phyloP scores from a whole-genome alignment of 2,888 invertebrate genomes.

The Enchytraeus crypticus region DNA sequence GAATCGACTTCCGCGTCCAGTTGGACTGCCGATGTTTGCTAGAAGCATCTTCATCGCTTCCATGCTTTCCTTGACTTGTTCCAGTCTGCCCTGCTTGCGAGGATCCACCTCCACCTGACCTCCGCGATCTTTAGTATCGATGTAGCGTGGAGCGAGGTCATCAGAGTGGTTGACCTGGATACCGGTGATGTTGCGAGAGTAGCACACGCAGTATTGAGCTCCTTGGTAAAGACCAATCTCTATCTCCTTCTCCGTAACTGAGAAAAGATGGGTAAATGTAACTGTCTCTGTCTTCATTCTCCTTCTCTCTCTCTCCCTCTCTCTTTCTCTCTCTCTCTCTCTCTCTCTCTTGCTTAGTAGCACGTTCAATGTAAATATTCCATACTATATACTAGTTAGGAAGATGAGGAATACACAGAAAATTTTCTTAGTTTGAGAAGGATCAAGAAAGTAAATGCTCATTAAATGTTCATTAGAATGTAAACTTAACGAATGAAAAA shows the following conservation, averaged over 20 bases:
- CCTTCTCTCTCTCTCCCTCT: no score
- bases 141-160: conserved; percentile 2
- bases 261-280: not conserved
- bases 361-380: no score
- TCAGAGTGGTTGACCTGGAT: not conserved
- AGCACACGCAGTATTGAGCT: conserved; percentile 5
- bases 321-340: no score
- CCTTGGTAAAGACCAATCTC: not conserved
- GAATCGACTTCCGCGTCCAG: not conserved
- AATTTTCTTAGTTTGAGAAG: no score
- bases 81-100: conserved; percentile 1
- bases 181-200: conserved; percentile 1
- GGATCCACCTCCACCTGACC: not conserved
- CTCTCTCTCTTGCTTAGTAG: no score
- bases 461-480: no score
- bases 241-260: conserved; percentile 6
- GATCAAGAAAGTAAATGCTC: no score
- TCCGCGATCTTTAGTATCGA: not conserved
- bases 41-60: not conserved
- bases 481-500: no score
- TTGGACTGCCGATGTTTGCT: not conserved
- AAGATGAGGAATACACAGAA: no score
- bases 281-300: no score
- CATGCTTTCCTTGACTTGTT: conserved; percentile 1
- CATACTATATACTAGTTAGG: no score